phyloP scores from a whole-genome alignment of 2,888 invertebrate species.

The Euspilapteryx auroguttella region DNA sequence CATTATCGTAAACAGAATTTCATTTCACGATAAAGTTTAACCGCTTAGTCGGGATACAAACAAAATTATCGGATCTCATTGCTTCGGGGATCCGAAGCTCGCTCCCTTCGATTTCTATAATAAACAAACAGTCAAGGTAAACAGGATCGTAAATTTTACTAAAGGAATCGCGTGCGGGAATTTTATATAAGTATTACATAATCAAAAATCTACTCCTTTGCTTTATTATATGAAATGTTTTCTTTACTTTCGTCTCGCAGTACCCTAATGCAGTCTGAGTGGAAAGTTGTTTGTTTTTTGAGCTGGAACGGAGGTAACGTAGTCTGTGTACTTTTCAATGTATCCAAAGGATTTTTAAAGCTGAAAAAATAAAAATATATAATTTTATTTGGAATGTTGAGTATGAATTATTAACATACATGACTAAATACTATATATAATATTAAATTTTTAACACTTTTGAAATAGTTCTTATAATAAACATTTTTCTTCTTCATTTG shows the following conservation, averaged over 20 bases:
- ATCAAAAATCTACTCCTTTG: slow-evolving; percentile 22
- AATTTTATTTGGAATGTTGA: too few relatives aligned
- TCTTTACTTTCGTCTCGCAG: slow-evolving; percentile 9
- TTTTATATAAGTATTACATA: slow-evolving; percentile 17
- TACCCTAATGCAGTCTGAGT: not conserved
- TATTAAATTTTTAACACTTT: too few relatives aligned
- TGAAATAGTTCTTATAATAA: too few relatives aligned
- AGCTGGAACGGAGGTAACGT: too few relatives aligned
- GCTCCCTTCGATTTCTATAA: slow-evolving; percentile 37
- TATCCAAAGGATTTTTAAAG: too few relatives aligned
- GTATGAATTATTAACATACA: too few relatives aligned
- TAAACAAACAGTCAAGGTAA: slow-evolving; percentile 49
- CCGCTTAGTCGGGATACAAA: slow-evolving; percentile 25
- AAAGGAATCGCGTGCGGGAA: slow-evolving; percentile 24
- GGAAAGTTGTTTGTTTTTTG: too few relatives aligned
- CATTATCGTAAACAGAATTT: slow-evolving; percentile 27
- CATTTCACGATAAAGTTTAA: slow-evolving; percentile 28
- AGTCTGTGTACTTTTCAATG: too few relatives aligned
- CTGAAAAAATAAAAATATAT: too few relatives aligned
- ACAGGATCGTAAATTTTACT: slow-evolving; percentile 47
- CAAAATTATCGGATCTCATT: slow-evolving; percentile 37
- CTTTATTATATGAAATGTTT: slow-evolving; percentile 11
- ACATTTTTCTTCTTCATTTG: too few relatives aligned
- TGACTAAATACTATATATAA: too few relatives aligned
- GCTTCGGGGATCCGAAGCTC: slow-evolving; percentile 18